Base-by-base conservation (phyloP, 2,888 invertebrate species). In the Mycogona germanica region DNA sequence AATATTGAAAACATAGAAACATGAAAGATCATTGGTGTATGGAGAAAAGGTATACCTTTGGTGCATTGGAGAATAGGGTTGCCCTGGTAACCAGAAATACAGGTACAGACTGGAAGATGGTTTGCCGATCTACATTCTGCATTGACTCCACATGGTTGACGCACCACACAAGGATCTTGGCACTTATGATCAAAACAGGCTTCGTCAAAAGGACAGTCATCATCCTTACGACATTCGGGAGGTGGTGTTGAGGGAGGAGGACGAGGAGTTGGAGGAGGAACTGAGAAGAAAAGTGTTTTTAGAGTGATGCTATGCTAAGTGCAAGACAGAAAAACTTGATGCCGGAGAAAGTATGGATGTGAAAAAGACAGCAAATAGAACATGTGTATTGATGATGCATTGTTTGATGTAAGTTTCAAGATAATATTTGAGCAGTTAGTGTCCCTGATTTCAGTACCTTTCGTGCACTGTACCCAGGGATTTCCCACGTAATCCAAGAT, bases 141-240 rank as follows among this genome's bases (percentile, higher is more conserved):
- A 67, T 86, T 84, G 55, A 82, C 81, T 35, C 87, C 87, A 64
- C 87, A 87, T 45, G 83, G 81, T 66, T 84, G 81, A 61, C 81
- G 79, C 61, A 77, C 76, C 3, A 75, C 69, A 65, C 92, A 92
- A 7, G 89, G 69, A 58, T 69, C 67, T 51, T 66, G 64, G 57
- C 69, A 69, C 44, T 54, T 81, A 57, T 82, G 80, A 66, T 82
- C 80, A 60, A 84, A 77, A 70, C 92, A 92, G 57, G 85, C 85
- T 71, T 83, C 79, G 69, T 87, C 87, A 42, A 84, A 81, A 51
- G 87, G 82, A 65, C 92, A 92, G 66, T 89, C 85, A 63, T 81
- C 80, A 58, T 87, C 82, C 66, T 84, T 81, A 63, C 79, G 76
- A 72, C 91, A 92, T 72, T 86, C 86, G 28, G 47, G 47, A 19